Percentiles rank a stretch among this genome's conserved stretches.
These are phyloP conservation scores for Aepyceros melampus DNA, from an alignment of 2,113 vertebrate genomes.

Conservation along the genomic window DNA sequence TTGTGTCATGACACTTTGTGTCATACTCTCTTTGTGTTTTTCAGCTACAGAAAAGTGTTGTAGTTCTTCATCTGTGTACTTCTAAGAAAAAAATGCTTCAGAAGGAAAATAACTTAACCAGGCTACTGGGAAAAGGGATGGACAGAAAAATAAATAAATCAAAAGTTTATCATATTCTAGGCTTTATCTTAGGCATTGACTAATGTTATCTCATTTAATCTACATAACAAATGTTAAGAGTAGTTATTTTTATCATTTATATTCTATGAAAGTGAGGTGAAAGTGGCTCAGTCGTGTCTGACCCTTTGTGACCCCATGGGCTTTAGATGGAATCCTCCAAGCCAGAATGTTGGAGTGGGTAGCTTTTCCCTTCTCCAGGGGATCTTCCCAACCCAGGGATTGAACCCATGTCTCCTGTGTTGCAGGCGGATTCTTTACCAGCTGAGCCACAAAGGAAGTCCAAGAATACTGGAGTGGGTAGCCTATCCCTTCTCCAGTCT, in stretches of 20 bases:
- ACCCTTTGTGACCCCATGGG: background rate
- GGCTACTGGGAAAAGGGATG: background rate
- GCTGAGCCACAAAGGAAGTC: background rate
- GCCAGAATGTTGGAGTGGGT: background rate
- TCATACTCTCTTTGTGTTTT: background rate
- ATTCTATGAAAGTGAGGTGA: background rate
- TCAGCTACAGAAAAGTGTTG: background rate
- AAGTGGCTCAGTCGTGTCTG: background rate
- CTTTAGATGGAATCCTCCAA: background rate
- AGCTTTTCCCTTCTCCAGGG: background rate
- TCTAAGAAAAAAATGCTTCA: background rate
- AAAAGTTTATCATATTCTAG: background rate
- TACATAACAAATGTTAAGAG: background rate
- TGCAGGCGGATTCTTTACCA: background rate
- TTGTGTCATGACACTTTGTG: too few species aligned
- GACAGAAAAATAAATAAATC: background rate
- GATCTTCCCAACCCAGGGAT: background rate
- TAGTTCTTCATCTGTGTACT: background rate
- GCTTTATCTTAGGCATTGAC: background rate
- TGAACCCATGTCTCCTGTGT: background rate
- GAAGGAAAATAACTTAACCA: background rate
- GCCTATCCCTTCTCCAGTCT: fast-evolving
- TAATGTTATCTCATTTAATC: background rate
- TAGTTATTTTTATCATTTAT: background rate
- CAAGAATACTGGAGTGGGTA: background rate